A percentile compares a stretch with the other conserved stretches of the same genome.
Conservation (phyloP, 2,888 invertebrate species). For the Meloe dianella region DNA sequence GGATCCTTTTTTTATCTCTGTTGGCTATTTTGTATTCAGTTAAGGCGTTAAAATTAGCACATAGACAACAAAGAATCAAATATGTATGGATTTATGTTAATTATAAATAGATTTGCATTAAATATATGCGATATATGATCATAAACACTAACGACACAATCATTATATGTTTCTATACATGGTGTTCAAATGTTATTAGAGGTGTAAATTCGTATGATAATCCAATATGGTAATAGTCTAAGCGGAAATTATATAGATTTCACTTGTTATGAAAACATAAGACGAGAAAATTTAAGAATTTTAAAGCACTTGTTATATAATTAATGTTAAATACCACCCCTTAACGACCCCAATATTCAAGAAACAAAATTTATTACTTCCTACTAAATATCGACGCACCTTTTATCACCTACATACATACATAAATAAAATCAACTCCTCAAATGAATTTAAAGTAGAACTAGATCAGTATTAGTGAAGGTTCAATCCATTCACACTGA, state of each 20-base stretch:
- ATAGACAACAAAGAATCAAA: constrained; percentile 2
- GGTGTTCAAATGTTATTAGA: neutral
- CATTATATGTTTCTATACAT: neutral
- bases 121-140: neutral
- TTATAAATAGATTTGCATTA: neutral
- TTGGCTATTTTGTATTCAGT: neutral
- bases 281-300: neutral
- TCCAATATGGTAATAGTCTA: no score
- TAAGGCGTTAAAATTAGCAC: constrained; percentile 5
- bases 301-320: neutral
- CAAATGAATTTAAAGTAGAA: constrained; percentile 11
- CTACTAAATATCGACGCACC: neutral
- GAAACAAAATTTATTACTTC: neutral
- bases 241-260: no score
- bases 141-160: neutral
- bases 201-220: no score
- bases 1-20: neutral
- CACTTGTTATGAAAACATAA: no score
- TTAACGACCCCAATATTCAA: neutral
- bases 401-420: constrained; percentile 9
- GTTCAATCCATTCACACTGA: neutral
- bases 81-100: neutral
- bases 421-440: neutral
- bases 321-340: neutral
- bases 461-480: constrained; percentile 8